Percentiles rank a stretch among this genome's conserved stretches.
These are phyloP conservation scores for Luffia ferchaultella DNA, from an alignment of 2,888 invertebrate species.

Conservation along the genomic window DNA sequence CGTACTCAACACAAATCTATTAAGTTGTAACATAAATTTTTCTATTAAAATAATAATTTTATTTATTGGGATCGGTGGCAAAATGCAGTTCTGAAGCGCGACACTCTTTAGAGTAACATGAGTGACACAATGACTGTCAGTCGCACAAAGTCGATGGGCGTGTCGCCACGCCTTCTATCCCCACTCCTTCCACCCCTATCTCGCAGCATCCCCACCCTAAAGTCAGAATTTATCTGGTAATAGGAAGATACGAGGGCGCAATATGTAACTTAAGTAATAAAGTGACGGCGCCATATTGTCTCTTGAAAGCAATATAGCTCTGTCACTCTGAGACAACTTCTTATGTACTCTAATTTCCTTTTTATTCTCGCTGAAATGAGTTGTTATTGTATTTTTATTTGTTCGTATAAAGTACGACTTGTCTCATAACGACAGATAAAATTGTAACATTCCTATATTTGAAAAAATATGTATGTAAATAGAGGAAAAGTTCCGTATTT, in stretches of 20 bases:
- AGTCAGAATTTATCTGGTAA: constrained; percentile 49
- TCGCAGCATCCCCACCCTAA: constrained; percentile 32
- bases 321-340: background rate
- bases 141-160: constrained; percentile 40
- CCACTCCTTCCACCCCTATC: constrained; percentile 17
- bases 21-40: too few relatives aligned
- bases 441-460: too few relatives aligned
- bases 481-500: too few relatives aligned
- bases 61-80: too few relatives aligned
- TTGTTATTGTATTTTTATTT: background rate
- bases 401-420: background rate
- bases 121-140: too few relatives aligned
- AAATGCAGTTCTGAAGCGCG: too few relatives aligned
- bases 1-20: too few relatives aligned
- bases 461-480: too few relatives aligned
- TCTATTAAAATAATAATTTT: too few relatives aligned
- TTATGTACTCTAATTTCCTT: background rate
- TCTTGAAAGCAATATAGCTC: constrained; percentile 22
- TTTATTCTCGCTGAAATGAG: background rate
- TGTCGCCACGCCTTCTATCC: constrained; percentile 51
- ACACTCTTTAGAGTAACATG: too few relatives aligned
- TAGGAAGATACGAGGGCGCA: constrained; percentile 50
- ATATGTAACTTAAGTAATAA: constrained; percentile 64
- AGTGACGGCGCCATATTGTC: constrained; percentile 62
- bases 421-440: too few relatives aligned